Evolutionary conservation across 64 coral and sea anemone genomes (phyloP).

Genomic region (Actinia tenebrosa): DNA sequence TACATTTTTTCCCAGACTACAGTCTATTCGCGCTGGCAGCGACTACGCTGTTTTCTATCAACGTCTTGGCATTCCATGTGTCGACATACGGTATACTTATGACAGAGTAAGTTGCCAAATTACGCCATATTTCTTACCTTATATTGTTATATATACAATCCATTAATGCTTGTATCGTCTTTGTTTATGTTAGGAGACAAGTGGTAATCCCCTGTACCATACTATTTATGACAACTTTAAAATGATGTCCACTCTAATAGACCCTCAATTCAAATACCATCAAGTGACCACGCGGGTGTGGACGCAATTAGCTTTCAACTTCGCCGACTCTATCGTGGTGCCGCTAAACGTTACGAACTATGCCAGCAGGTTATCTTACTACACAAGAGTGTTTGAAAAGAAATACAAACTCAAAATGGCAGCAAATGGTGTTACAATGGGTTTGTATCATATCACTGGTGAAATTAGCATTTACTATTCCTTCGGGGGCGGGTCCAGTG

Average conservation of each 20-base stretch:
- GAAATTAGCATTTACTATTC: too few relatives aligned
- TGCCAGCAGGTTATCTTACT: conserved; percentile 58
- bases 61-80: conserved; percentile 77
- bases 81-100: conserved; percentile 89
- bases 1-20: conserved; percentile 16
- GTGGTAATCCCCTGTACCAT: conserved; percentile 75
- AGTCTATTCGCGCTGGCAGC: conserved; percentile 67
- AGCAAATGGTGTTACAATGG: conserved; percentile 11
- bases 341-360: conserved; percentile 77
- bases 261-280: conserved; percentile 80
- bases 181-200: conserved; percentile 27
- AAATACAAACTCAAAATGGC: conserved; percentile 15
- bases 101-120: conserved; percentile 39
- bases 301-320: conserved; percentile 54
- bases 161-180: not conserved
- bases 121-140: too few relatives aligned
- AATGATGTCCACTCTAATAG: conserved; percentile 71
- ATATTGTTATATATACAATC: not conserved
- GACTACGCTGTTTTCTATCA: conserved; percentile 83
- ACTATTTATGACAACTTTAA: conserved; percentile 82
- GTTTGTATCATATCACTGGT: conserved; percentile 14
- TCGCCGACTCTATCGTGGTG: conserved; percentile 63
- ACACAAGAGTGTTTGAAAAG: conserved; percentile 25
- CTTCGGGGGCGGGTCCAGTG: too few relatives aligned
- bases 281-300: conserved; percentile 74